These are phyloP conservation scores for Hedychridium roseum DNA, from an alignment of 2,888 invertebrate species.

Conservation along the genomic window DNA sequence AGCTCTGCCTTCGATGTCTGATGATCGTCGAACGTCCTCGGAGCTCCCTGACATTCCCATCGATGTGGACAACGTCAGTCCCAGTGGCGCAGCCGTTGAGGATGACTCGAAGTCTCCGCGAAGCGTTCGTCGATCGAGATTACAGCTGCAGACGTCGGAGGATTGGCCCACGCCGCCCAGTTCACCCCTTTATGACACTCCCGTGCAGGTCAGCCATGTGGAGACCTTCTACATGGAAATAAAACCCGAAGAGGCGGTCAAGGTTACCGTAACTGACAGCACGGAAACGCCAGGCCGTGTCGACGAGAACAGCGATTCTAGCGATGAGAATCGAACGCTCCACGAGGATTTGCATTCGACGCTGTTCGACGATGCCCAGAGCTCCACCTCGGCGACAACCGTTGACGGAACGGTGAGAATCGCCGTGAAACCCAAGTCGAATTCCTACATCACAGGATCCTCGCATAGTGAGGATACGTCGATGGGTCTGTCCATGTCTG, in stretches of 20 bases:
- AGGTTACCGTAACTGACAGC: constrained; percentile 78
- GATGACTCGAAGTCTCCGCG: constrained; percentile 57
- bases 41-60: constrained; percentile 87
- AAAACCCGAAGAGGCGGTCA: constrained; percentile 80
- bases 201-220: constrained; percentile 78
- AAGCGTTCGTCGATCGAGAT: constrained; percentile 39
- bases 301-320: constrained; percentile 70
- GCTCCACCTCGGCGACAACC: constrained; percentile 71
- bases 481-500: constrained; percentile 84
- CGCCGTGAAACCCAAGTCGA: constrained; percentile 80
- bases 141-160: constrained; percentile 72
- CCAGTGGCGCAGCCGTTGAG: constrained; percentile 65
- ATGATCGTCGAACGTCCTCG: constrained; percentile 82
- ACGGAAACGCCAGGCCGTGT: constrained; percentile 68
- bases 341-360: constrained; percentile 68
- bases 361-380: constrained; percentile 57
- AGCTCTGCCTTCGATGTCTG: constrained; percentile 70
- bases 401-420: constrained; percentile 84
- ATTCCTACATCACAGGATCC: constrained; percentile 73
- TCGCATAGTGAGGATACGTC: constrained; percentile 89
- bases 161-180: constrained; percentile 86
- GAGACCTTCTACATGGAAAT: constrained; percentile 82
- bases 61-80: no score
- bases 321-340: constrained; percentile 74
- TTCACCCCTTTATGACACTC: constrained; percentile 73